Base-by-base conservation (phyloP, 2,113 vertebrate genomes). In the Seriola rivoliana region DNA sequence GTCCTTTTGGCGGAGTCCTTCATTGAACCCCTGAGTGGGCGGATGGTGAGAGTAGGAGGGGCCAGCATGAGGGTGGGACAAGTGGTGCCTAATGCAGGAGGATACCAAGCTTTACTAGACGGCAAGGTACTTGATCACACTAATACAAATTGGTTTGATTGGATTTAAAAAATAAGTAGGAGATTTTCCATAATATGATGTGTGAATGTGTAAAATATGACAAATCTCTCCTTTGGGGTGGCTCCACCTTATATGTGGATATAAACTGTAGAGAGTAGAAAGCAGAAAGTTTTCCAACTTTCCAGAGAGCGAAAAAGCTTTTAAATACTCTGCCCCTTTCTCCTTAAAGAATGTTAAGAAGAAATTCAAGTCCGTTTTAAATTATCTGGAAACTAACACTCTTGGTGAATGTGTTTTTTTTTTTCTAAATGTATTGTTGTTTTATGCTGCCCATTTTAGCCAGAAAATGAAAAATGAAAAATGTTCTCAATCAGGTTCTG, bases 1-100 rank as follows among this genome's bases (percentile, higher is more conserved):
- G 87, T 95, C 36, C 77, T 97, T n/a, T 92, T 97, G 7, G 94
- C 94, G 0, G 96, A 98, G 83, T 82, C 92, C 78, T 96, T 97
- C 79, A 90, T 90, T 0, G 97, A 97, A 32, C 95, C 97, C 5
- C 92, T 98, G 83, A 98, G 97, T 65, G 92, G 96, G 32, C 95
- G 93, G 67, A 78, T 71, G 13, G 81, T 87, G 65, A 92, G 67
- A 32, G 74, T 97, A 0, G 94, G 94, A 2, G 97, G 96, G 3
- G 93, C 87, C 80, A 95, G 92, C 17, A 58, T 89, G 8, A 76
- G 46, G 25, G 92, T 93, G 0, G 95, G 91, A 0, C 82, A 87
- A 68, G 74, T 93, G 62, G 64, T 95, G 32, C 96, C 97, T 21
- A 92, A 94, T 12, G 55, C 78, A 3, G 97, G 96, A 67, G 95